Conservation (phyloP, 2,888 invertebrate species). For the Cistogaster globosa region DNA sequence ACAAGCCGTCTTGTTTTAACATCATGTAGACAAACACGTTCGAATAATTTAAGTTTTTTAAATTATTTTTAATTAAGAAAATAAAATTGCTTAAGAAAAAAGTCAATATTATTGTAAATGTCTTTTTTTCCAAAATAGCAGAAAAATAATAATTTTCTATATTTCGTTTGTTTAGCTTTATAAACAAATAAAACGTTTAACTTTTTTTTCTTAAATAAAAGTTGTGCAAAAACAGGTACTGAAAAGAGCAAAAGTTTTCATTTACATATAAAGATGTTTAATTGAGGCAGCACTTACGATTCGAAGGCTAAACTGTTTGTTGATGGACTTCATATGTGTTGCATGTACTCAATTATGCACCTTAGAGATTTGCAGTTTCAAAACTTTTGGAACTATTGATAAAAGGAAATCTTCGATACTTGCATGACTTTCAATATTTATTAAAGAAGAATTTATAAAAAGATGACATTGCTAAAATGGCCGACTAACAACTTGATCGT, state of each 20-base stretch:
- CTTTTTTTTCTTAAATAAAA: background rate
- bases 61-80: too few species aligned
- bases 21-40: slow-evolving; percentile 69
- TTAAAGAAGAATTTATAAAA: slow-evolving; percentile 53
- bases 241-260: slow-evolving; percentile 58
- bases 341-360: slow-evolving; percentile 44
- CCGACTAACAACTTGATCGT: slow-evolving; percentile 49
- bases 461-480: slow-evolving; percentile 65
- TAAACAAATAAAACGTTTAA: slow-evolving; percentile 38
- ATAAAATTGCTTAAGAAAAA: too few species aligned
- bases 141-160: background rate
- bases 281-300: slow-evolving; percentile 56
- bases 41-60: slow-evolving; percentile 19
- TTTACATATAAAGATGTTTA: slow-evolving; percentile 63
- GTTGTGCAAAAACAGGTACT: slow-evolving; percentile 15
- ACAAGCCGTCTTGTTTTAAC: slow-evolving; percentile 67
- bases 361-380: slow-evolving; percentile 32
- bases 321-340: slow-evolving; percentile 18
- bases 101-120: slow-evolving; percentile 47
- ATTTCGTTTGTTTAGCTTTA: background rate
- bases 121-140: slow-evolving; percentile 38
- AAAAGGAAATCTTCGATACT: slow-evolving; percentile 22
- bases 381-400: slow-evolving; percentile 47
- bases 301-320: background rate
- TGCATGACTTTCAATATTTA: slow-evolving; percentile 18